Evolutionary conservation across 92 coral and sea anemone species (phyloP).

Genomic region (Galaxea fascicularis): DNA sequence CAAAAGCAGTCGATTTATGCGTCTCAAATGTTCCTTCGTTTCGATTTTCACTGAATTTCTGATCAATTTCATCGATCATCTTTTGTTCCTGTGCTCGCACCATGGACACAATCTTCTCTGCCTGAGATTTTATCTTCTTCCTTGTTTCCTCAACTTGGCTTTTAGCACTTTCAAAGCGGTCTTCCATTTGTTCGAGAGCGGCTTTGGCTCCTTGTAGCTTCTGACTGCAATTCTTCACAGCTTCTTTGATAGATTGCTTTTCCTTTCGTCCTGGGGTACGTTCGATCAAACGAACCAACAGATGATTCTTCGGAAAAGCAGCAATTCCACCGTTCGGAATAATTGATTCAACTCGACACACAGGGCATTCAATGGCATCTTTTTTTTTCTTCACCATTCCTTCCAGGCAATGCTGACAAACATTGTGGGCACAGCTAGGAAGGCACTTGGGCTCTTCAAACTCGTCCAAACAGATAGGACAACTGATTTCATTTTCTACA

Average conservation of each 20-base stretch:
- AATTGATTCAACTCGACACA: conserved; percentile 49
- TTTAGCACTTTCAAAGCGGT: conserved; percentile 27
- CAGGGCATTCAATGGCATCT: conserved; percentile 44
- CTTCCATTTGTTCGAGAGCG: conserved; percentile 42
- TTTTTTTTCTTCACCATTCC: conserved; percentile 29
- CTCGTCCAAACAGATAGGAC: conserved; percentile 69
- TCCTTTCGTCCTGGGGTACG: conserved; percentile 65
- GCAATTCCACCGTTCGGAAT: conserved; percentile 52
- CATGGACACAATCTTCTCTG: conserved; percentile 29
- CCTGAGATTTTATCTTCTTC: conserved; percentile 11
- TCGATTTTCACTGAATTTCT: conserved; percentile 23
- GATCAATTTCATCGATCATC: conserved; percentile 39
- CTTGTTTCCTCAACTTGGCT: conserved; percentile 29
- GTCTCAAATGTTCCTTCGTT: conserved; percentile 19
- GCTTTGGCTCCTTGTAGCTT: conserved; percentile 33
- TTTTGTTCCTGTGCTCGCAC: conserved; percentile 41
- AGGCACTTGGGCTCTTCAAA: conserved; percentile 74
- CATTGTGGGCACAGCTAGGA: conserved; percentile 72
- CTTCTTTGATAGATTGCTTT: conserved; percentile 38
- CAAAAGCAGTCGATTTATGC: conserved; percentile 12
- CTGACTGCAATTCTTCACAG: conserved; percentile 35
- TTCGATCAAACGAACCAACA: conserved; percentile 60
- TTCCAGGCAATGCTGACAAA: conserved; percentile 56
- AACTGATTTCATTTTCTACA: conserved; percentile 60
- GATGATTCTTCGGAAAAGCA: conserved; percentile 61